phyloP scores from a whole-genome alignment of 2,113 vertebrate species.

The Phoenicopterus ruber region DNA sequence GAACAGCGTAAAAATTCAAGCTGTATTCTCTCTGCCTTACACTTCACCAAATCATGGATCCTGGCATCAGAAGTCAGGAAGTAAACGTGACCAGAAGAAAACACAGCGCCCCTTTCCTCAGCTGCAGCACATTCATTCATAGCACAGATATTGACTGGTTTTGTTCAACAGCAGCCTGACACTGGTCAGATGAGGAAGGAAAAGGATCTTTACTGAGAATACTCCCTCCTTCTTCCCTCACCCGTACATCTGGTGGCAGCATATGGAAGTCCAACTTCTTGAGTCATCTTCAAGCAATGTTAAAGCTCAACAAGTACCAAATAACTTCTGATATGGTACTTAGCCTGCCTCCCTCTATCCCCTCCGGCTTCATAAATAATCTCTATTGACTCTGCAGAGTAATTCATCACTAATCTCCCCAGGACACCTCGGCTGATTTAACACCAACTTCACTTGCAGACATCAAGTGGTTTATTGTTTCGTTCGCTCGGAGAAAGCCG shows the following conservation, averaged over 20 bases:
- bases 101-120: neutral
- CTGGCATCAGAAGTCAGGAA: neutral
- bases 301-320: constrained; percentile 51
- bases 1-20: neutral
- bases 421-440: constrained; percentile 65
- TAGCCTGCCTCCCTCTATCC: constrained; percentile 17
- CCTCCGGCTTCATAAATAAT: constrained; percentile 59
- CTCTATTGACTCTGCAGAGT: constrained; percentile 59
- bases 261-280: constrained; percentile 30
- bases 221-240: neutral
- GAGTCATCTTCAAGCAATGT: constrained; percentile 48
- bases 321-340: constrained; percentile 59
- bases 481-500: neutral
- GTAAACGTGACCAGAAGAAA: neutral
- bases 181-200: neutral
- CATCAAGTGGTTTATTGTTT: constrained; percentile 66
- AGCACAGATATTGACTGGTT: neutral
- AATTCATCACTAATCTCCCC: constrained; percentile 57
- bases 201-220: neutral
- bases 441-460: constrained; percentile 55
- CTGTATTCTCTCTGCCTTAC: neutral
- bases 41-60: neutral
- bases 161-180: neutral
- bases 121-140: neutral
- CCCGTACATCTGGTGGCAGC: neutral